Percentiles rank a stretch among this genome's conserved stretches.
Conservation (phyloP, 2,113 vertebrate species). For the Apus apus region DNA sequence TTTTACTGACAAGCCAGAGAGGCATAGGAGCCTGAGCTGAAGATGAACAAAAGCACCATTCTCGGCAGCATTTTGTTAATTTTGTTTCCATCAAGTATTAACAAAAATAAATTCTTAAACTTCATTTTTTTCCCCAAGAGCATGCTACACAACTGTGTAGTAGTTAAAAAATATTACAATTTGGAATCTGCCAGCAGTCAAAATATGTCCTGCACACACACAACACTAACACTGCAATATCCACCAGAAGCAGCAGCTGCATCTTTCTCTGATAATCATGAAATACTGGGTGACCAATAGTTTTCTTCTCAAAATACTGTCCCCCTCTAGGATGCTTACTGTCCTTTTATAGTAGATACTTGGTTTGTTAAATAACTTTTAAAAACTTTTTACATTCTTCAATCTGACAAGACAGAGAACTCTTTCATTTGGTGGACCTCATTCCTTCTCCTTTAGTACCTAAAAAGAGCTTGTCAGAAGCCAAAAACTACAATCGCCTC, state of each 20-base stretch:
- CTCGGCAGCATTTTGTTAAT: not conserved
- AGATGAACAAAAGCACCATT: not conserved
- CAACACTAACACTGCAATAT: rapidly evolving
- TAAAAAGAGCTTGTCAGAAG: not conserved
- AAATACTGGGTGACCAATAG: not conserved
- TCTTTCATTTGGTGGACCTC: not conserved
- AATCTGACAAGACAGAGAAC: not conserved
- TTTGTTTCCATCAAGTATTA: not conserved
- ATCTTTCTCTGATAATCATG: not conserved
- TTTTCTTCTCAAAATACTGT: not conserved
- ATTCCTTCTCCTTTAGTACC: not conserved
- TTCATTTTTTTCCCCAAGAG: not conserved
- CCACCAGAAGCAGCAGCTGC: not conserved
- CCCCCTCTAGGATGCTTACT: not conserved
- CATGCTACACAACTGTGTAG: not conserved
- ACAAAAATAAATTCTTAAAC: not conserved
- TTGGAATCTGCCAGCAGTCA: not conserved
- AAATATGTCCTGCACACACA: not conserved
- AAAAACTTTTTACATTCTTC: not conserved
- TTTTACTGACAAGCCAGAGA: not conserved
- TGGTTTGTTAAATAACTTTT: not conserved
- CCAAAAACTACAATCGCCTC: not conserved
- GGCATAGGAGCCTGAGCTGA: not conserved
- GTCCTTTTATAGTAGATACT: not conserved
- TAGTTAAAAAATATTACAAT: not conserved